A percentile compares a stretch with the other conserved stretches of the same genome.
Evolutionary conservation across 35 echinoderm and acorn worm species (phyloP).

Genomic region (Holothuria glaberrima): DNA sequence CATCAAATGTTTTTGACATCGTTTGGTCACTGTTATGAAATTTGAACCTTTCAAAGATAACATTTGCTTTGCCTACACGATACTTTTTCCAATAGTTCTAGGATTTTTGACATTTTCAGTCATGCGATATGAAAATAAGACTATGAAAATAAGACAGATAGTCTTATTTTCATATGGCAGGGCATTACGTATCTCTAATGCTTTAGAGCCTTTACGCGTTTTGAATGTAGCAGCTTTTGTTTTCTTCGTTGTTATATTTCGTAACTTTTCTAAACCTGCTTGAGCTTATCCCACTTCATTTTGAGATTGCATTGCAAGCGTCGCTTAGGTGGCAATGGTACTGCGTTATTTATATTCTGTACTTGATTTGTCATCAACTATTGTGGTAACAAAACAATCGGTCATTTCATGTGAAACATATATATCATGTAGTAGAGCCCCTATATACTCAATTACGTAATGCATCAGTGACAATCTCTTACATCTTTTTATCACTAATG

Average conservation of each 20-base stretch:
- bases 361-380: neutral
- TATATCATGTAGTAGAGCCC: neutral
- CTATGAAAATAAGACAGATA: no score
- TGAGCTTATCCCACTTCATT: conserved; percentile 75
- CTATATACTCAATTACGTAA: neutral
- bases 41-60: conserved; percentile 72
- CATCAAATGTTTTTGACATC: conserved; percentile 59
- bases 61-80: conserved; percentile 80
- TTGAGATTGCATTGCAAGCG: conserved; percentile 66
- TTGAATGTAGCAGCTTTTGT: conserved; percentile 70
- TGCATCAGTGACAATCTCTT: neutral
- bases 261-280: conserved; percentile 77
- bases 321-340: conserved; percentile 4
- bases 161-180: conserved; percentile 61
- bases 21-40: conserved; percentile 76
- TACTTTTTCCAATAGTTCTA: conserved; percentile 66
- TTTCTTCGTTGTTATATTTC: conserved; percentile 66
- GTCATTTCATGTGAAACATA: neutral
- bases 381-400: neutral
- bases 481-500: neutral
- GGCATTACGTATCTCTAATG: conserved; percentile 73
- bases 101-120: conserved; percentile 34
- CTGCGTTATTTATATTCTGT: neutral
- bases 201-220: conserved; percentile 61
- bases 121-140: no score